phyloP scores from a whole-genome alignment of 1,140 invertebrate genomes.

The Ceratina australensis region DNA sequence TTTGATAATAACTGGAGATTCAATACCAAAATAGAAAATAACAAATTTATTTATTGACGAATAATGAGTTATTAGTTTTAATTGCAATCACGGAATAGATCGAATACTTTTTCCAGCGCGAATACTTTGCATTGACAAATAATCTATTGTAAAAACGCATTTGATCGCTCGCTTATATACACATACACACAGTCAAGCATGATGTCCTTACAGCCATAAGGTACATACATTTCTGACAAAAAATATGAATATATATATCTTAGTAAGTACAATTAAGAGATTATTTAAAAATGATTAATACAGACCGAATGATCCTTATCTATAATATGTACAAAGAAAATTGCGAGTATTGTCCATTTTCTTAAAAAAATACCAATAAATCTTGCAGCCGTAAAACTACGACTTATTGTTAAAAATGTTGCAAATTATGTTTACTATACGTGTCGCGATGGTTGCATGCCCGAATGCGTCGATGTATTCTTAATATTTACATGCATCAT shows the following conservation, averaged over 20 bases:
- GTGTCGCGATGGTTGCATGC: constrained; percentile 36
- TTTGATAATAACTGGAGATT: constrained; percentile 3
- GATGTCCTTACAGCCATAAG: constrained; percentile 47
- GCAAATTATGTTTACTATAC: constrained; percentile 8
- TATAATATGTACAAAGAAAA: constrained; percentile 63
- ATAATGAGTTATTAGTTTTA: constrained; percentile 61
- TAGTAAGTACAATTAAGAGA: constrained; percentile 63
- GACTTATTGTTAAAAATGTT: constrained; percentile 29
- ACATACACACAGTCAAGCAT: constrained; percentile 56
- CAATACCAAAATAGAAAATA: constrained; percentile 68
- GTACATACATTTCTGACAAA: constrained; percentile 18
- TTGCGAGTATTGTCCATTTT: constrained; percentile 71
- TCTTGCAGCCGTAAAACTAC: constrained; percentile 35
- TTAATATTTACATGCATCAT: neutral
- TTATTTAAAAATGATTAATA: constrained; percentile 35
- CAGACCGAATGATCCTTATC: constrained; percentile 37
- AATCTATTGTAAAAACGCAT: constrained; percentile 57
- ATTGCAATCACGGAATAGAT: constrained; percentile 59
- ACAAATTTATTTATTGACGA: constrained; percentile 69
- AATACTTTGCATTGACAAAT: constrained; percentile 50
- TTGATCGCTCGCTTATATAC: constrained; percentile 48
- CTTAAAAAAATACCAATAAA: constrained; percentile 58
- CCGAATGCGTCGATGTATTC: neutral
- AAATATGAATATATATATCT: constrained; percentile 32
- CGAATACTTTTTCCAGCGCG: constrained; percentile 52